Evolutionary conservation across 1,140 invertebrate species (phyloP).

Genomic region (Caenorhabditis elegans): WBcel235 BX284603.4:9570501-9571000

Average conservation of each 20-base stretch:
- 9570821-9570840: conserved; percentile 16
- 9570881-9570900: too few relatives aligned
- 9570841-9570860: conserved; percentile 26
- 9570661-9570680: background rate
- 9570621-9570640: background rate
- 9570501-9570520: conserved; percentile 13
- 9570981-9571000: too few relatives aligned
- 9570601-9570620: too few relatives aligned
- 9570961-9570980: too few relatives aligned
- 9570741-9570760: background rate
- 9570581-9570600: background rate
- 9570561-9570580: background rate
- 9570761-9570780: conserved; percentile 36
- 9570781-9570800: conserved; percentile 32
- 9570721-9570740: background rate
- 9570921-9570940: too few relatives aligned
- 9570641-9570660: too few relatives aligned
- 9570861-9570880: background rate
- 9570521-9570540: background rate
- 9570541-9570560: too few relatives aligned
- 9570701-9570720: background rate
- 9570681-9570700: conserved; percentile 3
- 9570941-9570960: too few relatives aligned
- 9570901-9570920: too few relatives aligned
- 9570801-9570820: conserved; percentile 21